Base-by-base conservation (phyloP, 1,140 invertebrate species). In the Lucilia cuprina region DNA sequence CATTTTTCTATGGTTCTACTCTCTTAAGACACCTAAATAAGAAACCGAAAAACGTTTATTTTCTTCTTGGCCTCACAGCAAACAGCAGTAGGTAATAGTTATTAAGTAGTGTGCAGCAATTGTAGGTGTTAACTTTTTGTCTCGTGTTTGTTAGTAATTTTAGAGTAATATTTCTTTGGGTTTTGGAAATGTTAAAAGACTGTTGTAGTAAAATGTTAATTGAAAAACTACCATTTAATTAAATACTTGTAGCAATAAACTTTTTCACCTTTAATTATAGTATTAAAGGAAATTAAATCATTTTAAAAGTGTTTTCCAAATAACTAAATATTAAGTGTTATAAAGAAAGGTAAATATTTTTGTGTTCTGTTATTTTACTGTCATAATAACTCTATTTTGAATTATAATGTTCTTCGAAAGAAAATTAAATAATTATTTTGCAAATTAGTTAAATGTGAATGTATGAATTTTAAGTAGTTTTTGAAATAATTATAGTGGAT, bases 261-360 rank as follows among this genome's bases (percentile, higher is more conserved):
- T 70, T 70, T 70, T 70, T 70, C 65, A 70, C 65, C 65, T 70
- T 19, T 70, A 70, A 70, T 70, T 70, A 70, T 21, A 21, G 65
- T 17, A n/a, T 17, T 60, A 60, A 60, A 70, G 19, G 19, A 70
- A 21, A 21, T 19, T n/a, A 70, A 70, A 70, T 70, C 21, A 70
- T 70, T 70, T 70, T 12, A 41, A 41, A 41, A 41, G 41, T 41
- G 41, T 41, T 41, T 41, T 41, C 41, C 41, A 41, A 41, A 41
- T 41, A 41, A 41, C 41, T 41, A 41, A 41, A 41, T 41, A 41
- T 41, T 41, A 41, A 30, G 1, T 30, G 25, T 30, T 30, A 30
- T 30, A 30, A 2, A 30, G 25, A 30, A 3, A 30, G 25, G 41
- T 41, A 41, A 41, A 8, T 41, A 41, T 41, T 41, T 41, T 41